Evolutionary conservation across 2,797 vertebrate species (phyloP), one percentile per base, ranked within the genome.

Genomic region (Holocentrus rufus): DNA sequence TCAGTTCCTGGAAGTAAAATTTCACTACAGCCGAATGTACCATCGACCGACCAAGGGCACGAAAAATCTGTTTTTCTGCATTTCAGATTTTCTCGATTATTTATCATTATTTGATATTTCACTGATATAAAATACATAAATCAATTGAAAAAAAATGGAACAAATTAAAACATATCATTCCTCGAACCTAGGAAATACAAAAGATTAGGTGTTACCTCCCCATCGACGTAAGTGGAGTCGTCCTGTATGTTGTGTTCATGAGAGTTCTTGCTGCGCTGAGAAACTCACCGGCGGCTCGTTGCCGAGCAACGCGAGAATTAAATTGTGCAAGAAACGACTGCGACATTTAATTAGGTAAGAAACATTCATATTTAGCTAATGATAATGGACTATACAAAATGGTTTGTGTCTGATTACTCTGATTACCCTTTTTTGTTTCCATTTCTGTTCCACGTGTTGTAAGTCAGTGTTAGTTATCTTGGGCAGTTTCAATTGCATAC

Each of bases 1-100:
- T 87, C 80, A 84, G 82, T 83, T 89, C 81, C 90, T 87, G 92
- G 91, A 93, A 92, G 91, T 92, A 70, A 27, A 74, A 69, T 58
- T 81, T 89, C 80, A 82, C 55, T 0, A 67, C 60, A 36, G 22
- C 23, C 7, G 90, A 9, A 30, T 27, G 74, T 85, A 91, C 92
- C 92, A 93, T 75, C 83, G 2, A 49, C 25, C 4, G 25, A 27
- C 5, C 10, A 44, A 11, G 27, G 60, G 63, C 8, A 39, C 23
- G 22, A 8, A 22, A 46, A 1, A 25, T 0, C 15, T 23, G 0
- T 46, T 67, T 63, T 50, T 39, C 0, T 3, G 1, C 17, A 57
- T 49, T 54, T 70, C 0, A 14, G 0, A 7, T 13, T 73, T 1
- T 52, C 5, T 5, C 0, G 0, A 31, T 23, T 4, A 25, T 44